Conservation (phyloP, 2,797 vertebrate species). For the Gallinago nigripennis region DNA sequence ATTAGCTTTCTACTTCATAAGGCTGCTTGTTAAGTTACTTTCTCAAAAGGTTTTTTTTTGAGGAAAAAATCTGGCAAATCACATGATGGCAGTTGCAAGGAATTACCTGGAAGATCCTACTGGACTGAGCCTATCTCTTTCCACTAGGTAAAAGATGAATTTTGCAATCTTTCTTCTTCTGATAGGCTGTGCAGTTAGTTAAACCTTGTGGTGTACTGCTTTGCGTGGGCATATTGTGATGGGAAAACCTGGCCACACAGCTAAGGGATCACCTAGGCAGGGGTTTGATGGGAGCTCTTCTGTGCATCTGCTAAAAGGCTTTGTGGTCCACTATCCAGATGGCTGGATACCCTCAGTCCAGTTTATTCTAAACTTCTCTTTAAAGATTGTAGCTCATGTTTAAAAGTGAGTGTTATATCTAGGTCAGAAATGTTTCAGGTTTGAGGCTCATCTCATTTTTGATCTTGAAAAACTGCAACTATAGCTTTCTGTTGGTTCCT, state of each 20-base stretch:
- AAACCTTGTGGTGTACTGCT: background rate
- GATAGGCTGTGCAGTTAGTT: background rate
- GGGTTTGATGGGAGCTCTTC: background rate
- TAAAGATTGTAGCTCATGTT: background rate
- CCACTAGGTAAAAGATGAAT: background rate
- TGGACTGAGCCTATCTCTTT: background rate
- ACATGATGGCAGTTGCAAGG: background rate
- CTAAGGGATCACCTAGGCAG: background rate
- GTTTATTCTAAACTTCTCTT: background rate
- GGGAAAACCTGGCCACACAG: background rate
- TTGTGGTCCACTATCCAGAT: background rate
- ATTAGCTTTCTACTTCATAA: background rate
- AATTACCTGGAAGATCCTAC: background rate
- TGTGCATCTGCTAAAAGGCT: background rate
- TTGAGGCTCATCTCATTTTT: background rate
- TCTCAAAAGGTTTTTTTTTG: background rate
- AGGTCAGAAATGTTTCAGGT: background rate
- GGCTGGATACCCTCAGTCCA: background rate
- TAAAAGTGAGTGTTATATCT: background rate
- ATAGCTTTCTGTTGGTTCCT: background rate
- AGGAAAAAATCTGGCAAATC: background rate
- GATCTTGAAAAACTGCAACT: background rate
- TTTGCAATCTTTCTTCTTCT: background rate
- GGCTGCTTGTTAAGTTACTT: background rate
- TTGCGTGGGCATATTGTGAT: accelerated